Conservation (phyloP, 2,113 vertebrate genomes). For the Brachypodius melanocephalos region DNA sequence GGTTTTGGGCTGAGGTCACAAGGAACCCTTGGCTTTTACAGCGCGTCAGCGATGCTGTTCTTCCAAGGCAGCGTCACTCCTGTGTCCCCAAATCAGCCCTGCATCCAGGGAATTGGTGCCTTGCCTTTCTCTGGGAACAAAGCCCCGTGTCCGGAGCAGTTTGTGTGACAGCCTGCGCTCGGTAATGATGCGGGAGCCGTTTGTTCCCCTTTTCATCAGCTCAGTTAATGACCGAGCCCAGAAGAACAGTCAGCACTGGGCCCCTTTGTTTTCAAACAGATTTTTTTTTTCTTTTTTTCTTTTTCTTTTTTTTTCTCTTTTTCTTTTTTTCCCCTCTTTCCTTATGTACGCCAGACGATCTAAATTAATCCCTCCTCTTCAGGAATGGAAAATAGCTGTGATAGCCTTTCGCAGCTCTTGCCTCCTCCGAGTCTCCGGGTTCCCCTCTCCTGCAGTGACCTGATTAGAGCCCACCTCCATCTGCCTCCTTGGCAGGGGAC, state of each 20-base stretch:
- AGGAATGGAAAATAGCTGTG: neutral
- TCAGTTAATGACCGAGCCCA: neutral
- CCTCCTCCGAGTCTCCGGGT: neutral
- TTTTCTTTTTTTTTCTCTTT: neutral
- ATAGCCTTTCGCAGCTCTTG: neutral
- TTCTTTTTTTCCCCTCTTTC: fast-evolving
- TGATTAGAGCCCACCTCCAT: neutral
- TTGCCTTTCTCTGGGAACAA: neutral
- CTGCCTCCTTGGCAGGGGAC: conserved; percentile 3
- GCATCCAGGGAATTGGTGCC: neutral
- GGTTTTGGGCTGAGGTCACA: neutral
- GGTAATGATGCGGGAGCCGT: neutral
- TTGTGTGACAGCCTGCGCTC: neutral
- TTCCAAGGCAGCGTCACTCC: neutral
- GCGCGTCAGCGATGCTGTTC: too few species aligned
- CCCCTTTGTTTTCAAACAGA: neutral
- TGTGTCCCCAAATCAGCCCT: neutral
- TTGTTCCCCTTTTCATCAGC: neutral
- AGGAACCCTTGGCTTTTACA: fast-evolving
- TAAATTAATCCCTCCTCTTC: conserved; percentile 7
- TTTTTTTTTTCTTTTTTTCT: neutral
- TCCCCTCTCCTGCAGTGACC: neutral
- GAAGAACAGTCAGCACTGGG: neutral
- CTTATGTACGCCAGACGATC: neutral
- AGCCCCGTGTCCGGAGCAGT: neutral